Conservation (phyloP, 2,888 invertebrate genomes). For the Aleiodes leptofemur region DNA sequence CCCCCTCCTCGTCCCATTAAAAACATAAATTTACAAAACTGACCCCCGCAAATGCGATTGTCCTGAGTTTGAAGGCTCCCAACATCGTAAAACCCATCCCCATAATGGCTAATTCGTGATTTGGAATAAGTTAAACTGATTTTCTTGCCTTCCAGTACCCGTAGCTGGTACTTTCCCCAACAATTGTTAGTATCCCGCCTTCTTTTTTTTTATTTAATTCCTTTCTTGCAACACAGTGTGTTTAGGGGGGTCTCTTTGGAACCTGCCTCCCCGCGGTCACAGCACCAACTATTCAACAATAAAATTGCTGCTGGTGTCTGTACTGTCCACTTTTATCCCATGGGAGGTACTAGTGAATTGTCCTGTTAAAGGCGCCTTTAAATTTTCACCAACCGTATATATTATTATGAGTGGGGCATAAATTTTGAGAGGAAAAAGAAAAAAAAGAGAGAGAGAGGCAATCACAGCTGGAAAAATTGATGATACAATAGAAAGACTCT, state of each 20-base stretch:
- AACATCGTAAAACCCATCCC: conserved; percentile 58
- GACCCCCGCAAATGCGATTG: conserved; percentile 61
- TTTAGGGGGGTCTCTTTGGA: background rate
- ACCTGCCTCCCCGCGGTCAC: conserved; percentile 40
- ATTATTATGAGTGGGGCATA: background rate
- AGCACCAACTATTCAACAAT: conserved; percentile 49
- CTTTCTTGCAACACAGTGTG: background rate
- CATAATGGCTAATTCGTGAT: conserved; percentile 69
- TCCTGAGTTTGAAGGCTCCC: conserved; percentile 59
- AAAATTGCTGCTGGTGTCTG: conserved; percentile 54
- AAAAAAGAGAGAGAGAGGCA: background rate
- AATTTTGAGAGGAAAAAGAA: background rate
- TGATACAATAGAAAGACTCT: too few relatives aligned
- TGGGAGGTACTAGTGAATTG: conserved; percentile 15
- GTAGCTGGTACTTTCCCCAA: conserved; percentile 29
- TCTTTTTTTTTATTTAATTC: conserved; percentile 23
- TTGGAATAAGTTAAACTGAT: conserved; percentile 67
- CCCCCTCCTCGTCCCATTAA: conserved; percentile 56
- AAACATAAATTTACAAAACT: conserved; percentile 65
- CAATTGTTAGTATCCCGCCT: conserved; percentile 19
- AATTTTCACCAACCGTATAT: background rate
- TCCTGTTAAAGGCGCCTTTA: conserved; percentile 19
- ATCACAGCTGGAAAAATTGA: too few relatives aligned
- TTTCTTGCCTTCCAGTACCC: conserved; percentile 3
- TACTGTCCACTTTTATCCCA: conserved; percentile 41